Percentiles rank a stretch among this genome's conserved stretches.
phyloP scores from a whole-genome alignment of 2,888 invertebrate genomes.

The Chironomus riparius region DNA sequence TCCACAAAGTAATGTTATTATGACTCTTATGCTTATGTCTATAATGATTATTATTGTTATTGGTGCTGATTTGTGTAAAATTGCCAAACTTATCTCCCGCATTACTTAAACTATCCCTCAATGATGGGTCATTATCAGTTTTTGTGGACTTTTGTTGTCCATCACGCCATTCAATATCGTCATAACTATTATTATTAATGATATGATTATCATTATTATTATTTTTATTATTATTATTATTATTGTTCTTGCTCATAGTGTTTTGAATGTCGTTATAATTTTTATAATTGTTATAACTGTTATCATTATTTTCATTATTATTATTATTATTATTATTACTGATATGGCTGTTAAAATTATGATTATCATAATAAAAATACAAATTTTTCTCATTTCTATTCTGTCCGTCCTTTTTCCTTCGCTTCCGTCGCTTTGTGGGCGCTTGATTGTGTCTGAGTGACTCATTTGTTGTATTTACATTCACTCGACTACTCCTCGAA shows the following conservation, averaged over 20 bases:
- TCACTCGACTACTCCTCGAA: not conserved
- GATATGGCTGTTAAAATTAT: conserved; percentile 22
- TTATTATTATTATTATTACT: conserved; percentile 8
- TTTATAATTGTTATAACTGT: conserved; percentile 4
- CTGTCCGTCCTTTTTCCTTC: not conserved
- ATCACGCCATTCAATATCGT: not conserved
- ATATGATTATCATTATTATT: conserved; percentile 22
- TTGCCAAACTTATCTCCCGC: not conserved
- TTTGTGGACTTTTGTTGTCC: too few species aligned
- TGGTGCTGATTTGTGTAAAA: not conserved
- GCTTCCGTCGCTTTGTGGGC: not conserved
- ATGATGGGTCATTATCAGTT: not conserved
- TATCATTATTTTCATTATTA: conserved; percentile 15
- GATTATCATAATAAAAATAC: conserved; percentile 15
- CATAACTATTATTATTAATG: conserved; percentile 19
- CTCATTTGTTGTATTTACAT: conserved; percentile 8
- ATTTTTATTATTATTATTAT: not conserved
- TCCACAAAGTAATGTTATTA: conserved; percentile 18
- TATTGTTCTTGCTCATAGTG: not conserved
- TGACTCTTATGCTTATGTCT: not conserved
- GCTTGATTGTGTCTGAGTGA: not conserved
- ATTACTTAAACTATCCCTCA: not conserved
- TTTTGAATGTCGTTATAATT: too few species aligned
- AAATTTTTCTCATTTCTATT: not conserved
- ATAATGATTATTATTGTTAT: not conserved